Evolutionary conservation across 2,888 invertebrate genomes (phyloP), one percentile per base, ranked within the genome.

Genomic region (Plagiodera versicolora): DNA sequence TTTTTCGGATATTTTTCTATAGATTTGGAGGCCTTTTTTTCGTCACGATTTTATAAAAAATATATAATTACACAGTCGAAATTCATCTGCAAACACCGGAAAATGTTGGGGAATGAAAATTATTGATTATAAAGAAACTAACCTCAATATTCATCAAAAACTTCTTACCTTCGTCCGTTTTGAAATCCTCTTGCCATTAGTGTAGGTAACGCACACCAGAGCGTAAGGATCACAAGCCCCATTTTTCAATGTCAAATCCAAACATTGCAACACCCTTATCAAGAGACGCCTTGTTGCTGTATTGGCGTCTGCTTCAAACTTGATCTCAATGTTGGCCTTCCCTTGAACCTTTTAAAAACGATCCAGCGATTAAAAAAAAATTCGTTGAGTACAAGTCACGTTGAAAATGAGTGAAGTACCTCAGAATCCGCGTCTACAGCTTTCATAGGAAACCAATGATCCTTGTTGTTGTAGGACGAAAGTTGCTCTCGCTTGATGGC

Each of bases 311-410:
- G 86, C 85, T 68, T 89, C 87, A 75, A 89, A 86, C 64, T 85
- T 84, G 66, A 94, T 86, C 79, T 92, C 91, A 71, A 95, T 87
- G 77, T 94, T 91, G 50, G 90, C 92, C 83, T 94, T 94, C 67
- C 91, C 94, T 81, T 94, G 94, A 58, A 94, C 95, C 81, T 95
- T n/a, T n/a, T n/a, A n/a, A n/a, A n/a, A n/a, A n/a, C n/a, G n/a
- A n/a, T n/a, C n/a, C n/a, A n/a, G n/a, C n/a, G n/a, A n/a, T n/a
- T n/a, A n/a, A n/a, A n/a, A n/a, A n/a, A n/a, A n/a, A n/a, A n/a
- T n/a, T n/a, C n/a, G n/a, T n/a, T n/a, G n/a, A n/a, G n/a, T n/a
- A n/a, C n/a, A n/a, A n/a, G n/a, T n/a, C n/a, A n/a, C n/a, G n/a
- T n/a, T n/a, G n/a, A n/a, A n/a, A n/a, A n/a, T n/a, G n/a, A n/a